Conservation (phyloP, 2,113 vertebrate genomes). For the Nibea coibor region DNA sequence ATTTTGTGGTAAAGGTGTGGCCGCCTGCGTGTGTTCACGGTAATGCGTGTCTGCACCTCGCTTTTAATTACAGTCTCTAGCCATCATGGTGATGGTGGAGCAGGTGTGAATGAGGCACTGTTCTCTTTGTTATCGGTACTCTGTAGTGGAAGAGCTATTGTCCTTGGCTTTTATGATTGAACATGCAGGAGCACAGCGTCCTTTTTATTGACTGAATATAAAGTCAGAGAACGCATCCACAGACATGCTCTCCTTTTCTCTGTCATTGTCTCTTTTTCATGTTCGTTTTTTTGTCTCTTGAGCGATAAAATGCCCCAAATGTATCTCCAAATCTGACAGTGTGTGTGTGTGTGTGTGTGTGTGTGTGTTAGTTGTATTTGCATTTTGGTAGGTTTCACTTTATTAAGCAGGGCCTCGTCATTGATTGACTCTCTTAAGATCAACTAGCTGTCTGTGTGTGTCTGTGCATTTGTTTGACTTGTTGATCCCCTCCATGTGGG, state of each 20-base stretch:
- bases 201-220: conserved; percentile 21
- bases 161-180: conserved; percentile 55
- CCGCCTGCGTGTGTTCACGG: conserved; percentile 34
- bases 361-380: conserved; percentile 9
- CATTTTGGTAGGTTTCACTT: conserved; percentile 29
- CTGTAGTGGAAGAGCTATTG: conserved; percentile 27
- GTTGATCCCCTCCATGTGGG: conserved; percentile 64
- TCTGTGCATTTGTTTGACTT: conserved; percentile 69
- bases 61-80: conserved; percentile 50
- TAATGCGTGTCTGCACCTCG: conserved; percentile 26
- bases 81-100: conserved; percentile 50
- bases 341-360: neutral
- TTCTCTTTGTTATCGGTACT: conserved; percentile 54
- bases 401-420: conserved; percentile 31
- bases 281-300: neutral
- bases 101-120: conserved; percentile 51
- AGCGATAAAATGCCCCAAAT: neutral
- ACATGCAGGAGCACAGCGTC: conserved; percentile 14
- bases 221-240: neutral
- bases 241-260: neutral
- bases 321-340: neutral
- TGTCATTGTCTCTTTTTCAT: neutral
- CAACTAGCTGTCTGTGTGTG: conserved; percentile 48
- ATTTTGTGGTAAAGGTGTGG: conserved; percentile 47
- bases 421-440: conserved; percentile 51